Evolutionary conservation across 2,797 vertebrate genomes (phyloP).

Genomic region (Malurus splendens): DNA sequence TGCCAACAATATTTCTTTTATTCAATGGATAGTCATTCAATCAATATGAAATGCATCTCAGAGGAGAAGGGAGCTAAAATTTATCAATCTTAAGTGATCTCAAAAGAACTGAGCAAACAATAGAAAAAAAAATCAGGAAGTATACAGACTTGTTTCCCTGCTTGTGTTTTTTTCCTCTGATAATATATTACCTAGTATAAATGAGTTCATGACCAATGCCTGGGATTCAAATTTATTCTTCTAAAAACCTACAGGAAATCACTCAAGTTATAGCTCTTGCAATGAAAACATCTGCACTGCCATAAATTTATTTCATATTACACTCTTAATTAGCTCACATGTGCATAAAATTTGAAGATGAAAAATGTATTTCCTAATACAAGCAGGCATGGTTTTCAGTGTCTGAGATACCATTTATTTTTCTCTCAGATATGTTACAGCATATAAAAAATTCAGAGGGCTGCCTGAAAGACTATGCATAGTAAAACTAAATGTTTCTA

Average conservation of each 20-base stretch:
- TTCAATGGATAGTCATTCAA: background rate
- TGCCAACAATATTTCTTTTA: background rate
- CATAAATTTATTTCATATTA: constrained; percentile 27
- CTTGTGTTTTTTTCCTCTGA: background rate
- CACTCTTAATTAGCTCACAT: constrained; percentile 29
- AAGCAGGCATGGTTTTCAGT: background rate
- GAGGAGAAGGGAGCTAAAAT: background rate
- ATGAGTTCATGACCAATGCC: background rate
- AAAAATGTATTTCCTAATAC: constrained; percentile 9
- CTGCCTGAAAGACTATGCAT: background rate
- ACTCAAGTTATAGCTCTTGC: constrained; percentile 1
- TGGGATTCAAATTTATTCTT: constrained; percentile 40
- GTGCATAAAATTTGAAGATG: constrained; percentile 27
- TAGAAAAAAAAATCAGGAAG: constrained; percentile 7
- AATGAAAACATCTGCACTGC: background rate
- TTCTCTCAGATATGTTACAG: background rate
- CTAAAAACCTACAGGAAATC: constrained; percentile 32
- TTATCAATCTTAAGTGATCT: background rate
- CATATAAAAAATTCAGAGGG: background rate
- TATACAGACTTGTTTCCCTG: background rate
- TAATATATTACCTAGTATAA: background rate
- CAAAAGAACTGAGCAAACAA: background rate
- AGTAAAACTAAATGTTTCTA: background rate
- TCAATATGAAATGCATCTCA: constrained; percentile 5
- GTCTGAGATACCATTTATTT: background rate